These are phyloP conservation scores for Dinocampus coccinellae DNA, from an alignment of 2,888 invertebrate species.

Conservation along the genomic window DNA sequence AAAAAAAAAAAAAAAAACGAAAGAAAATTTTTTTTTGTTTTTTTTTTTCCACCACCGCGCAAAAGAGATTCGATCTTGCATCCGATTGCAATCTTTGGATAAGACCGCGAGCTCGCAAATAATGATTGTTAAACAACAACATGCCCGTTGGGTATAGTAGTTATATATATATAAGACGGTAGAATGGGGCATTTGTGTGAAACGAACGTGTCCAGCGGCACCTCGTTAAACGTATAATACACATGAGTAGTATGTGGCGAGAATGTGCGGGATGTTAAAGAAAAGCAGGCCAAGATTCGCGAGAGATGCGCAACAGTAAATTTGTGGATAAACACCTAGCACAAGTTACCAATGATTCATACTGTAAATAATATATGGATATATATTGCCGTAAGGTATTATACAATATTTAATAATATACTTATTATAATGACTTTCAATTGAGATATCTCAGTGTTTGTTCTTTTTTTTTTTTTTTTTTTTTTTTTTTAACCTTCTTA, in stretches of 20 bases:
- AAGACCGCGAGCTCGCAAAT: constrained; percentile 59
- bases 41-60: constrained; percentile 12
- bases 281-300: constrained; percentile 40
- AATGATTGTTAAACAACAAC: constrained; percentile 63
- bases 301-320: constrained; percentile 6
- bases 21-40: too few relatives aligned
- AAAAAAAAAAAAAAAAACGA: too few relatives aligned
- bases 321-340: constrained; percentile 21
- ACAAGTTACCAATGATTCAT: constrained; percentile 16
- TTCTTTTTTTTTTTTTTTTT: background rate
- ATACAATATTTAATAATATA: background rate
- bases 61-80: constrained; percentile 48
- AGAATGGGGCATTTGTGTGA: constrained; percentile 46
- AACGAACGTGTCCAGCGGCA: constrained; percentile 48
- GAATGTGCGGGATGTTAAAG: constrained; percentile 37
- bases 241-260: constrained; percentile 1
- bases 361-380: background rate
- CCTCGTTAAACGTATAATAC: constrained; percentile 55
- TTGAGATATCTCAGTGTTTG: background rate
- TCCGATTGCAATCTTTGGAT: constrained; percentile 51
- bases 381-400: background rate
- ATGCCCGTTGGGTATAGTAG: constrained; percentile 47
- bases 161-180: constrained; percentile 40
- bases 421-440: background rate
- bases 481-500: background rate